Percentiles rank a stretch among this genome's conserved stretches.
Conservation (phyloP, 2,113 vertebrate species). For the Crocuta crocuta region DNA sequence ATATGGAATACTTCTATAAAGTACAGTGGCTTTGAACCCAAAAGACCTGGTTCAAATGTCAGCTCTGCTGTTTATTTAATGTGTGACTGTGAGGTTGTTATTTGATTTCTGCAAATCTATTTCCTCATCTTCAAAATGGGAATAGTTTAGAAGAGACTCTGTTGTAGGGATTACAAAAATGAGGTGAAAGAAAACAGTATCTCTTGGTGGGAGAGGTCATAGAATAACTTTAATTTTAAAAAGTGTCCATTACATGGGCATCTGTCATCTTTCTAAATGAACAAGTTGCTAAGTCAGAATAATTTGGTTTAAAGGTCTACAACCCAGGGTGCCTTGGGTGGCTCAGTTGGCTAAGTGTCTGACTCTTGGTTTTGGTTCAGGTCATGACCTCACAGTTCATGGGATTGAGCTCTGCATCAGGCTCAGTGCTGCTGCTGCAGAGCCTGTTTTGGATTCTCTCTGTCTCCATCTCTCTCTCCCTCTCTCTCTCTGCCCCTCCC, state of each 20-base stretch:
- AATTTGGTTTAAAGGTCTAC: neutral
- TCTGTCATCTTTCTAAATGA: neutral
- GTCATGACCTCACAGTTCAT: too few species aligned
- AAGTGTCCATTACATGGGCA: neutral
- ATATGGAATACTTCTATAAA: neutral
- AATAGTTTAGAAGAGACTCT: neutral
- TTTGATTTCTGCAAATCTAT: neutral
- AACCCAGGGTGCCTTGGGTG: too few species aligned
- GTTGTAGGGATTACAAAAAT: neutral
- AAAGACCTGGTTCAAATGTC: slow-evolving; percentile 1
- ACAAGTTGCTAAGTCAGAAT: neutral
- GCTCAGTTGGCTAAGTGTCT: too few species aligned
- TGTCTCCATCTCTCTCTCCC: too few species aligned
- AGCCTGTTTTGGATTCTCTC: too few species aligned
- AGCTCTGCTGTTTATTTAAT: slow-evolving; percentile 3
- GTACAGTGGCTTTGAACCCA: neutral
- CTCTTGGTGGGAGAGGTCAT: neutral
- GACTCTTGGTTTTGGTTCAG: too few species aligned
- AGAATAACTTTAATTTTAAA: neutral
- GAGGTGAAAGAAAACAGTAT: neutral
- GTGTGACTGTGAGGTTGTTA: neutral
- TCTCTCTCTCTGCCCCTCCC: too few species aligned
- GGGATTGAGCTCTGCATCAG: too few species aligned
- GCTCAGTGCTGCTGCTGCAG: too few species aligned
- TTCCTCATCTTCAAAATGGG: slow-evolving; percentile 18